Base-by-base conservation (phyloP, 2,888 invertebrate genomes). In the Pedicia rivosa region DNA sequence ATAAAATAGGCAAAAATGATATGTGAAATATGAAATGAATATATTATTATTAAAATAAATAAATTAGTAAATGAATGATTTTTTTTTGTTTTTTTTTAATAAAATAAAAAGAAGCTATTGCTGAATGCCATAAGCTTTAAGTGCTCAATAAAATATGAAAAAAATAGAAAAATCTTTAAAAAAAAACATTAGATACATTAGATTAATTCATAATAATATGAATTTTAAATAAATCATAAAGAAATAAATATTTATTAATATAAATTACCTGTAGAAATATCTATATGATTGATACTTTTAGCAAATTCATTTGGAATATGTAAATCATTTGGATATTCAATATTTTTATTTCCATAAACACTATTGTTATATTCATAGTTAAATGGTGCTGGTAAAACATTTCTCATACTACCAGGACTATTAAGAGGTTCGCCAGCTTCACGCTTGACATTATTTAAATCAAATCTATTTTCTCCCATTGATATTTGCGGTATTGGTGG, bases 231-330 rank as follows among this genome's bases (percentile, higher is more conserved):
- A 24, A 30, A 36, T 29, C 13, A 24, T 14, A 31, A 28, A 16
- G 30, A 27, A 28, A 13, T 10, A 4, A 20, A 20, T 12, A 22
- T 13, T 6, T 30, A 27, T 19, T 37, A 33, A 26, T 19, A 22
- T 1, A 29, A 54, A 56, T 50, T 57, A 62, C 62, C 61, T 55
- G 57, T 50, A 29, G 62, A 62, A 44, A 62, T 60, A 43, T 62
- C 62, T 59, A 62, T 61, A 43, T 62, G 62, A 38, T 60, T 61
- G 35, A 55, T 55, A 41, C 51, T 55, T 47, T 61, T 61, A 12
- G 56, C 48, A 47, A 55, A 61, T 40, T 61, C 60, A 43, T 50
- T 56, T 35, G 54, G 49, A 48, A 57, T 51, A 27, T 58, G 56
- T 35, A 61, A 48, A 14, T 61, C 60, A 46, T 56, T 60, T 32